Conservation (phyloP, 2,113 vertebrate genomes). For the Cyphomyrus plagiostoma region DNA sequence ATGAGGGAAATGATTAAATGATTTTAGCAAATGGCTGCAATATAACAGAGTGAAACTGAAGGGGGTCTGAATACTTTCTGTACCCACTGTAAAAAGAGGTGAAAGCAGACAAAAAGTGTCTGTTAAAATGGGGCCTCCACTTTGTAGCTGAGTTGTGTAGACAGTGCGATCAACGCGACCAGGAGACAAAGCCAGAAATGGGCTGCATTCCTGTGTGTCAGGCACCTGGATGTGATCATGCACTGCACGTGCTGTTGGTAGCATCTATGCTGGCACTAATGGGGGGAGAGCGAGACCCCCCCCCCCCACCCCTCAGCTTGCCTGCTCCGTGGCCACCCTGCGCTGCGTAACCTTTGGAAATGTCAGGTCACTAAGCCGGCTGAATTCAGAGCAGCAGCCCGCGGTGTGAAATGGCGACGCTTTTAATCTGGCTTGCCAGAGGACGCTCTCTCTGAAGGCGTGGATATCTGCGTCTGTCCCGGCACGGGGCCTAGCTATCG, state of each 20-base stretch:
- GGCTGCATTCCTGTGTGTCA: neutral
- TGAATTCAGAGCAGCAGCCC: slow-evolving; percentile 52
- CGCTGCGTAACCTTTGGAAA: slow-evolving; percentile 64
- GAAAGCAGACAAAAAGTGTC: neutral
- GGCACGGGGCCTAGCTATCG: slow-evolving; percentile 32
- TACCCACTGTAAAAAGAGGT: neutral
- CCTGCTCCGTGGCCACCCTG: slow-evolving; percentile 34
- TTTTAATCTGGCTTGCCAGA: slow-evolving; percentile 63
- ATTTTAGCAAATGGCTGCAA: no score
- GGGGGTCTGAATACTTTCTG: no score
- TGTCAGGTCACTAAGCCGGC: slow-evolving; percentile 59
- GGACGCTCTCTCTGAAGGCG: slow-evolving; percentile 62
- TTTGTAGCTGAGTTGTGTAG: no score
- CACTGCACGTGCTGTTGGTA: slow-evolving; percentile 43
- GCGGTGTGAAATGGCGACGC: slow-evolving; percentile 62
- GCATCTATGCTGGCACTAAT: slow-evolving; percentile 47
- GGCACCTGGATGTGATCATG: slow-evolving; percentile 30
- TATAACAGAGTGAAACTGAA: no score
- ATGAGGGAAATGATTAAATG: no score
- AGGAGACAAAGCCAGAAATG: neutral
- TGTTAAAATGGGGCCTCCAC: neutral
- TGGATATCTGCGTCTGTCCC: slow-evolving; percentile 56
- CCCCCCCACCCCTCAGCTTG: slow-evolving; percentile 48
- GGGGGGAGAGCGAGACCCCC: slow-evolving; percentile 33
- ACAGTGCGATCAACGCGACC: neutral